Evolutionary conservation across 2,113 vertebrate species (phyloP).

Genomic region (Sphyrna mokarran): DNA sequence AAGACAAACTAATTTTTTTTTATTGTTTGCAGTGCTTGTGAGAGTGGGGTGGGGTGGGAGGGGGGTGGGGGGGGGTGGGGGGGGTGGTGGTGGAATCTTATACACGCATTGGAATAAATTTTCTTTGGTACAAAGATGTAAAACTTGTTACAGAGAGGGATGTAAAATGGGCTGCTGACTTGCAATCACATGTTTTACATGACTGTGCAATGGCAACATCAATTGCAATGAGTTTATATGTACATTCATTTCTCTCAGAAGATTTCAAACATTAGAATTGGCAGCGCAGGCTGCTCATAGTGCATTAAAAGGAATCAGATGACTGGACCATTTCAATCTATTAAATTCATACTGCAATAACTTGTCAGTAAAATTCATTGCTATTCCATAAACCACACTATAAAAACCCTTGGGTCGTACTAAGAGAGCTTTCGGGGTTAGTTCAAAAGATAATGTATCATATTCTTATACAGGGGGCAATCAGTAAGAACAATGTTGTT

Average conservation of each 20-base stretch:
- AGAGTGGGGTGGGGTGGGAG: too few relatives aligned
- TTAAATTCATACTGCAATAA: slow-evolving; percentile 19
- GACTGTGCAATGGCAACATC: not conserved
- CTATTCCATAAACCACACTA: not conserved
- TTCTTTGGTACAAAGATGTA: not conserved
- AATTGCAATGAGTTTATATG: not conserved
- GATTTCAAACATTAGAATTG: not conserved
- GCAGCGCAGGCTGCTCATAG: not conserved
- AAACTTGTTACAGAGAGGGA: not conserved
- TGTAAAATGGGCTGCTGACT: not conserved
- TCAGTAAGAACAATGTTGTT: not conserved
- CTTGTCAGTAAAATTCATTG: not conserved
- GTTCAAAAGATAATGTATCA: not conserved
- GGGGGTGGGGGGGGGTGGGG: too few relatives aligned
- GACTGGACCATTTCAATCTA: not conserved
- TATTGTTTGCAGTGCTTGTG: not conserved
- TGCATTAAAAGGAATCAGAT: not conserved
- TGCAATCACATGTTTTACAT: not conserved
- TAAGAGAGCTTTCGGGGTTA: not conserved
- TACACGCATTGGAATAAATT: not conserved
- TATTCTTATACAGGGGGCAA: not conserved
- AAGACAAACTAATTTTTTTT: not conserved
- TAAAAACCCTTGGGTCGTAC: not conserved
- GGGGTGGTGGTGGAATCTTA: too few relatives aligned
- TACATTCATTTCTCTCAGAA: not conserved